Evolutionary conservation across 1,140 invertebrate genomes (phyloP).

Genomic region (Lepidurus apus): DNA sequence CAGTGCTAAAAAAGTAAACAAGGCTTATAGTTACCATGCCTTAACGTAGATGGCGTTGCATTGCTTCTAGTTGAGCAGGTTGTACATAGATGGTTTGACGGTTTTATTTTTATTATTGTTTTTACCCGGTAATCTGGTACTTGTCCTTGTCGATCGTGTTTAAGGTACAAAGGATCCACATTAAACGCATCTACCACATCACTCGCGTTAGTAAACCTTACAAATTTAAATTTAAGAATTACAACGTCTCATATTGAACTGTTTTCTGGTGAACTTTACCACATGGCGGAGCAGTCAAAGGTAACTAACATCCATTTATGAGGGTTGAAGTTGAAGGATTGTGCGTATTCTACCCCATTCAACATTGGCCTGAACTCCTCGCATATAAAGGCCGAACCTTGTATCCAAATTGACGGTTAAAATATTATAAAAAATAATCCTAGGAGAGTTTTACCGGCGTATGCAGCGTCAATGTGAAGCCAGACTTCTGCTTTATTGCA

Average conservation of each 20-base stretch:
- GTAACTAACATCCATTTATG: conserved; percentile 90
- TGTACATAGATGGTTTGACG: neutral
- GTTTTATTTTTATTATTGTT: neutral
- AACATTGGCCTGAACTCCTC: conserved; percentile 78
- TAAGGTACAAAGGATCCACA: conserved; percentile 55
- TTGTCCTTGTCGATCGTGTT: conserved; percentile 48
- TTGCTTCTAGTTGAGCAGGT: too few relatives aligned
- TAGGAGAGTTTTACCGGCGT: conserved; percentile 57
- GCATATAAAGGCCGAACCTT: conserved; percentile 77
- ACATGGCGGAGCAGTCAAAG: conserved; percentile 84
- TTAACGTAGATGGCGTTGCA: neutral
- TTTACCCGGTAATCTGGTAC: conserved; percentile 52
- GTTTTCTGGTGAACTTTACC: conserved; percentile 49
- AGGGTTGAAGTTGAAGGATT: conserved; percentile 85
- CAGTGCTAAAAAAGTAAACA: conserved; percentile 61
- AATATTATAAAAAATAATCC: neutral
- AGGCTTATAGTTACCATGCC: neutral
- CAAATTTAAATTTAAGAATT: conserved; percentile 30
- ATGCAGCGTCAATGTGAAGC: conserved; percentile 92
- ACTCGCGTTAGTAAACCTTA: conserved; percentile 55
- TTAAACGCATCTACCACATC: conserved; percentile 51
- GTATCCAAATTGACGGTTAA: conserved; percentile 34
- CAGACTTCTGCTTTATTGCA: conserved; percentile 70
- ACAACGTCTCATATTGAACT: neutral
- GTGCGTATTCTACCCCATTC: conserved; percentile 70